These are phyloP conservation scores for Catamblyrhynchus diadema DNA, from an alignment of 2,797 vertebrate genomes.

Conservation along the genomic window DNA sequence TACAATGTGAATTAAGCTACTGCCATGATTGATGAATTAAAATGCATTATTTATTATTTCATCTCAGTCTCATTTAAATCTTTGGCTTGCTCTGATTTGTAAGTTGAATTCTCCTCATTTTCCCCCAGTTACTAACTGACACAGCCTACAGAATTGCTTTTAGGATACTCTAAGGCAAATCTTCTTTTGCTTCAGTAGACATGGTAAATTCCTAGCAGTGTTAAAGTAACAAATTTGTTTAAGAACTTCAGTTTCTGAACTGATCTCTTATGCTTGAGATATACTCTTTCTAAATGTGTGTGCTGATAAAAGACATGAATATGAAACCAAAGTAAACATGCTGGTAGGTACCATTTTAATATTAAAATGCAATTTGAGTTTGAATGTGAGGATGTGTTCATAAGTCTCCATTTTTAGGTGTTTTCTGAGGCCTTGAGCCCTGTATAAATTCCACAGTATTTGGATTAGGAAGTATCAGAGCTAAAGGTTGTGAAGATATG, in stretches of 20 bases:
- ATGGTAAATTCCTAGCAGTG: neutral
- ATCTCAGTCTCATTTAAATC: neutral
- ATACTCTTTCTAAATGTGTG: neutral
- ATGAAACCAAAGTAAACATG: neutral
- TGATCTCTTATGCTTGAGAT: neutral
- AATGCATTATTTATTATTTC: conserved; percentile 10
- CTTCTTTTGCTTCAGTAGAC: neutral
- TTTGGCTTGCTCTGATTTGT: neutral
- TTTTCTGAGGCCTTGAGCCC: neutral
- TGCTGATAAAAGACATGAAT: neutral
- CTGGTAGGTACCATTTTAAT: neutral
- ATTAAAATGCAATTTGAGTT: neutral
- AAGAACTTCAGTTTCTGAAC: neutral
- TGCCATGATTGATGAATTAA: neutral
- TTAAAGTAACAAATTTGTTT: neutral
- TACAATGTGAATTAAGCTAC: neutral
- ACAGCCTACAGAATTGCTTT: neutral
- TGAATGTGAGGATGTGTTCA: neutral
- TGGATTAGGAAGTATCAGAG: neutral
- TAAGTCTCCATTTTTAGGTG: neutral
- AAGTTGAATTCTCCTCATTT: neutral
- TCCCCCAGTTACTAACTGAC: neutral
- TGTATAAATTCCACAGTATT: neutral
- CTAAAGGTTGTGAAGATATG: neutral
- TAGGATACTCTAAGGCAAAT: neutral